phyloP scores from a whole-genome alignment of 2,113 vertebrate species.

The Clarias macrocephalus region DNA sequence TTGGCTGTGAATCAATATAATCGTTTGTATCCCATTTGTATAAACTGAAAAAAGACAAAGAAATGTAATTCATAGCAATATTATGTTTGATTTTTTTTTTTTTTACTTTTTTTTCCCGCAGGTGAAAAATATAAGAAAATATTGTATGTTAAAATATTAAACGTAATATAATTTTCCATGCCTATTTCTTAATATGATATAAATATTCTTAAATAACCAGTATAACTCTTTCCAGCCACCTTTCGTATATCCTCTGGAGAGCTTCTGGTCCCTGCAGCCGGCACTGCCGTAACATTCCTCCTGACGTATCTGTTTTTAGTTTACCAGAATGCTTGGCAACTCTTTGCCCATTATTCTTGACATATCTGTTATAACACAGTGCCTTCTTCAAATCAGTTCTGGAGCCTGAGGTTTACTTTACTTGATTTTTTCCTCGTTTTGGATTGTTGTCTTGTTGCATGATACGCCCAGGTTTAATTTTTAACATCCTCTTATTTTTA shows the following conservation, averaged over 20 bases:
- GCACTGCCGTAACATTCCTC: background rate
- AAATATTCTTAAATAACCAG: background rate
- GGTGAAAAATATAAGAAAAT: background rate
- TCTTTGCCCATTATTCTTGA: slow-evolving; percentile 9
- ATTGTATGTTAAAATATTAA: background rate
- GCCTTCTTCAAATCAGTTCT: background rate
- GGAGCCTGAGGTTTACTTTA: background rate
- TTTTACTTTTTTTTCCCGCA: background rate
- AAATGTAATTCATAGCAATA: background rate
- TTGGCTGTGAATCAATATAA: background rate
- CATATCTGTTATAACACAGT: background rate
- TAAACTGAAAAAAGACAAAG: background rate
- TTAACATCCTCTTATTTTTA: background rate
- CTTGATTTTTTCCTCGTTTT: background rate
- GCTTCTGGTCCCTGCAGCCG: background rate
- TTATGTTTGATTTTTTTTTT: background rate
- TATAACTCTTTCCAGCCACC: background rate
- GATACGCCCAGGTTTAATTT: background rate
- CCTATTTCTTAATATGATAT: background rate
- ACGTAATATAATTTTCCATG: background rate
- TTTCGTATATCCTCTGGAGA: background rate
- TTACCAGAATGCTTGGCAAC: slow-evolving; percentile 2
- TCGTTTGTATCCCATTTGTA: background rate
- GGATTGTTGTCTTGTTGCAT: background rate
- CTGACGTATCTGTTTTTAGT: background rate